Percentiles rank a stretch among this genome's conserved stretches.
phyloP scores from a whole-genome alignment of 23 tunicate genomes.

The Halocynthia aurantium region DNA sequence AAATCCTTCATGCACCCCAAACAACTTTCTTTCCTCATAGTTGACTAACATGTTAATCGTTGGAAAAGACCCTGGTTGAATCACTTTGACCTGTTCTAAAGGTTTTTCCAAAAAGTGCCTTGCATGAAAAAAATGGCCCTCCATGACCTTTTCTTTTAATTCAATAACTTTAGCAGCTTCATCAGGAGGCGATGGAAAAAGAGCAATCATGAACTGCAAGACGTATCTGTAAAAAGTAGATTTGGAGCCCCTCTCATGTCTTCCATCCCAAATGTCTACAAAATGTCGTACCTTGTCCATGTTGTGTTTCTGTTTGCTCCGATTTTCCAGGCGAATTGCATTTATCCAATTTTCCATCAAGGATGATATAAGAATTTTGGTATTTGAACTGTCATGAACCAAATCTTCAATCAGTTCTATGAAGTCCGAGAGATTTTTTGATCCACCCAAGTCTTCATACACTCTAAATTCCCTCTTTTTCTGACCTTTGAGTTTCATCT shows the following conservation, averaged over 20 bases:
- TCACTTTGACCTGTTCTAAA: constrained; percentile 17
- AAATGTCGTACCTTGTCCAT: constrained; percentile 17
- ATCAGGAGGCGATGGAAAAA: constrained; percentile 12
- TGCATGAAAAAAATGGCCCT: background rate
- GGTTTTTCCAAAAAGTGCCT: background rate
- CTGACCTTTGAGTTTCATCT: background rate
- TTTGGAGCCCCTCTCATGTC: constrained; percentile 35
- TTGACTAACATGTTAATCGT: constrained; percentile 4
- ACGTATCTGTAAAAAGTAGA: constrained; percentile 47
- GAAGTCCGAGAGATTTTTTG: background rate
- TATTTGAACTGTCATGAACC: background rate
- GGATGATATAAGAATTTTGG: constrained; percentile 9
- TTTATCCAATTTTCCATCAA: constrained; percentile 57
- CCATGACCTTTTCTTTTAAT: constrained; percentile 2
- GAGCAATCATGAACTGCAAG: constrained; percentile 21
- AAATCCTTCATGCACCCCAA: background rate
- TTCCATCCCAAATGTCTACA: constrained; percentile 41
- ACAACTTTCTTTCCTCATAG: constrained; percentile 32
- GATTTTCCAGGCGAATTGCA: constrained; percentile 21
- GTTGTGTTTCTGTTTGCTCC: background rate
- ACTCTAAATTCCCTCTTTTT: constrained; percentile 9
- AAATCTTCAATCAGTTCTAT: background rate
- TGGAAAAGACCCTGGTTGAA: constrained; percentile 3
- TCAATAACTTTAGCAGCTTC: background rate
- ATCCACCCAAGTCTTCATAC: background rate